A percentile compares a stretch with the other conserved stretches of the same genome.
These are phyloP conservation scores for Camponotus vicinus DNA, from an alignment of 1,140 invertebrate species.

Conservation along the genomic window DNA sequence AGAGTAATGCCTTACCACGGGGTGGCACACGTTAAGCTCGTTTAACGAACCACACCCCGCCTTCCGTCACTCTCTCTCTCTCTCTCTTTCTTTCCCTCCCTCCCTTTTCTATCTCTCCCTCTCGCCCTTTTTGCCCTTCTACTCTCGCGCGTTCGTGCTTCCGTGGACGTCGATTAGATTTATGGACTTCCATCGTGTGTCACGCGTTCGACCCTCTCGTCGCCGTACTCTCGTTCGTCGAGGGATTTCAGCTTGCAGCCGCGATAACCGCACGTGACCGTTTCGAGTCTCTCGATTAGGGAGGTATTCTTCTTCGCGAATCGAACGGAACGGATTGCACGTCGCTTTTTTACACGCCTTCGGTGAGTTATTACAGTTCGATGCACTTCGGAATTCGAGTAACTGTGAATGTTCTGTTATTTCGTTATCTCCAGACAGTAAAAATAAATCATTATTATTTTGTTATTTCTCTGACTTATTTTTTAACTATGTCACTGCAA, in stretches of 20 bases:
- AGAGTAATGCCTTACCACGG: conserved; percentile 79
- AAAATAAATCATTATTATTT: background rate
- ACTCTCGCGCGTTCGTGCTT: conserved; percentile 44
- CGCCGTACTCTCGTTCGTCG: conserved; percentile 29
- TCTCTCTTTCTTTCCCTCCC: background rate
- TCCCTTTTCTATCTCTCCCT: conserved; percentile 2
- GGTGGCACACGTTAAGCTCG: conserved; percentile 78
- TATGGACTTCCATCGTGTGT: conserved; percentile 67
- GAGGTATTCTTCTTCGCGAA: conserved; percentile 48
- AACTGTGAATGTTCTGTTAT: background rate
- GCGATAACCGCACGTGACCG: conserved; percentile 59
- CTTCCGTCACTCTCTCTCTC: conserved; percentile 29
- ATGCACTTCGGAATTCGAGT: background rate
- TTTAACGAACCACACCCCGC: conserved; percentile 75
- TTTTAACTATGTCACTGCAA: background rate
- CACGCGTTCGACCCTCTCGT: conserved; percentile 49
- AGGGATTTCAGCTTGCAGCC: conserved; percentile 51
- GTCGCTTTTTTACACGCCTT: conserved; percentile 37
- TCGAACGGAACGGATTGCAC: conserved; percentile 32
- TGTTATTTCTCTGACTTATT: background rate
- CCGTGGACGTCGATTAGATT: conserved; percentile 64
- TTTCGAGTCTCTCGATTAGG: conserved; percentile 53
- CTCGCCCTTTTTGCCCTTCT: conserved; percentile 33
- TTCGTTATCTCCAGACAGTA: background rate
- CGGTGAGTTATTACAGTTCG: conserved; percentile 9